These are phyloP conservation scores for Picus viridis DNA, from an alignment of 2,797 vertebrate genomes.

Conservation along the genomic window DNA sequence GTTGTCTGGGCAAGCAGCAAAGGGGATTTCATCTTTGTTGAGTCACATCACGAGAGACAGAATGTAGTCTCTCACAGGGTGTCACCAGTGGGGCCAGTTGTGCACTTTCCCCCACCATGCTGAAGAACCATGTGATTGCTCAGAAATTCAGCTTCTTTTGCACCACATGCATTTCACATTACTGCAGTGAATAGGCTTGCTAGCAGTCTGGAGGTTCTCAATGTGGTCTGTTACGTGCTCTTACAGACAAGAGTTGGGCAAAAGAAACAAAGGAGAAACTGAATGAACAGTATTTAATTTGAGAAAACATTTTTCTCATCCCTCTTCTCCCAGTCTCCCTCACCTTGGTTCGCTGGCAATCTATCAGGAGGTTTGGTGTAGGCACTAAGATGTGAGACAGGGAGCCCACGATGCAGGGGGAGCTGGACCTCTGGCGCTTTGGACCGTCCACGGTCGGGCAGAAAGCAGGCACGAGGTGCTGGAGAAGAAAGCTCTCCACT, in stretches of 20 bases:
- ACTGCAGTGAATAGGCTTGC: neutral
- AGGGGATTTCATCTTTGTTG: too few relatives aligned
- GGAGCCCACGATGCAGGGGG: neutral
- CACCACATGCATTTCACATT: neutral
- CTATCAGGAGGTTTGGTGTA: neutral
- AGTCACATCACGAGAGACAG: too few relatives aligned
- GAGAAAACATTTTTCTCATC: neutral
- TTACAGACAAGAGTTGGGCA: neutral
- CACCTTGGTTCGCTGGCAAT: neutral
- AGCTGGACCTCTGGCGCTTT: neutral
- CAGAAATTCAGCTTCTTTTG: neutral
- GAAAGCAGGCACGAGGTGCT: neutral
- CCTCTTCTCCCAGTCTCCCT: neutral
- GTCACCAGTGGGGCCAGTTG: neutral
- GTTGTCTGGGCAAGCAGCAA: too few relatives aligned
- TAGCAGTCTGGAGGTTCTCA: constrained; percentile 27
- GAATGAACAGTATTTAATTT: neutral
- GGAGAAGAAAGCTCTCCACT: neutral
- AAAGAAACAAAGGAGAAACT: neutral
- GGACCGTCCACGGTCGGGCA: neutral
- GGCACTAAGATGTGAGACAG: neutral
- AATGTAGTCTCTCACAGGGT: too few relatives aligned
- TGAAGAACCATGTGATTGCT: neutral
- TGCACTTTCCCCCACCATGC: rapidly evolving
- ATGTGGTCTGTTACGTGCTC: neutral